Evolutionary conservation across 2,113 vertebrate genomes (phyloP).

Genomic region (Pygoscelis adeliae): DNA sequence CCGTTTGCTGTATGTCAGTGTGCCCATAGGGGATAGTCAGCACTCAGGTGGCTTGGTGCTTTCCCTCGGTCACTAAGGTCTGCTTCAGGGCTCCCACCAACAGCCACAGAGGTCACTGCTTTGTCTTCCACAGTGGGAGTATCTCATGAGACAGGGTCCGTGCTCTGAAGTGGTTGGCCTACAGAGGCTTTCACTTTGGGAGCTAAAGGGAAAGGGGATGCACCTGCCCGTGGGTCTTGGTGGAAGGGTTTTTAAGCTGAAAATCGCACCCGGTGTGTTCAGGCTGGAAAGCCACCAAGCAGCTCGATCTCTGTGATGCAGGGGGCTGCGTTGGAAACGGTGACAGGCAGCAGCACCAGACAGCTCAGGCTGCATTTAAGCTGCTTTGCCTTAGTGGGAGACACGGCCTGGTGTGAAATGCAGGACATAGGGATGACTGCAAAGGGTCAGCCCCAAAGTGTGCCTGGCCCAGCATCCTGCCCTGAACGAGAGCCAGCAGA

Average conservation of each 20-base stretch:
- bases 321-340: not conserved
- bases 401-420: not conserved
- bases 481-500: not conserved
- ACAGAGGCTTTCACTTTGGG: not conserved
- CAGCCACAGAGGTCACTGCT: not conserved
- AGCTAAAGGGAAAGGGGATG: not conserved
- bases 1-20: not conserved
- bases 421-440: not conserved
- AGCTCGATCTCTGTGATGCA: not conserved
- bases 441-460: not conserved
- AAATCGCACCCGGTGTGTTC: not conserved
- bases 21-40: not conserved
- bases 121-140: not conserved
- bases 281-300: not conserved
- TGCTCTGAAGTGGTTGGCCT: not conserved
- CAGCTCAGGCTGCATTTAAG: not conserved
- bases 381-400: not conserved
- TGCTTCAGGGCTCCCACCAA: not conserved
- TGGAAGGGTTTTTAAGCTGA: not conserved
- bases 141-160: accelerated
- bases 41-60: not conserved
- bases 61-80: not conserved
- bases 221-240: not conserved
- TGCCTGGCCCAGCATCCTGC: not conserved
- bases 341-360: not conserved